Conservation (phyloP, 2,113 vertebrate species). For the Martes martes region DNA sequence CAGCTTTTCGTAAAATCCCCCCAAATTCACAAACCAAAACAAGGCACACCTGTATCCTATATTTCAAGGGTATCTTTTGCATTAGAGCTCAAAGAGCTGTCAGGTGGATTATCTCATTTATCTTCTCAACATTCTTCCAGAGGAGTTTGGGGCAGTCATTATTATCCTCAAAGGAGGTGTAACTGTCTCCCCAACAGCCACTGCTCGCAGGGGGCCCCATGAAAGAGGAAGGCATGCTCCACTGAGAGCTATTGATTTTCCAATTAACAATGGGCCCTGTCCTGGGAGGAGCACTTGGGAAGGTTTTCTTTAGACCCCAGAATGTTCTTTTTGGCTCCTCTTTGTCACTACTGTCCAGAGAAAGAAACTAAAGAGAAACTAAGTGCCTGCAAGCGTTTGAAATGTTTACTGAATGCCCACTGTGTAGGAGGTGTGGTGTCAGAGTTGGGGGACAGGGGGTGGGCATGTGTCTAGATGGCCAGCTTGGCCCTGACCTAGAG, state of each 20-base stretch:
- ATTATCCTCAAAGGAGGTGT: constrained; percentile 66
- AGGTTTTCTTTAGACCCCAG: constrained; percentile 22
- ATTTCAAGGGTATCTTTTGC: constrained; percentile 69
- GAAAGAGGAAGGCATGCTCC: neutral
- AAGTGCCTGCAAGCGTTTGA: neutral
- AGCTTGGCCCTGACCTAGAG: neutral
- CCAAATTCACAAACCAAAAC: constrained; percentile 59
- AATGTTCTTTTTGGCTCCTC: constrained; percentile 17
- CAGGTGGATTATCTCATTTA: constrained; percentile 56
- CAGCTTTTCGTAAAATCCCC: constrained; percentile 61
- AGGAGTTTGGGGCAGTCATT: constrained; percentile 45
- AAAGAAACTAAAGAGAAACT: neutral
- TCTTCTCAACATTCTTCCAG: constrained; percentile 50
- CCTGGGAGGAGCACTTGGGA: neutral
- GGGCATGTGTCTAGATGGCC: neutral
- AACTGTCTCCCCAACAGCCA: constrained; percentile 52
- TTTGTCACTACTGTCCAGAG: neutral
- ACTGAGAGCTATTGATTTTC: constrained; percentile 53
- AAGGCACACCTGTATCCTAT: constrained; percentile 59
- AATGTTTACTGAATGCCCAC: neutral
- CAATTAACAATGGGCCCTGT: constrained; percentile 52
- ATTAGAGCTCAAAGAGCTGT: constrained; percentile 56
- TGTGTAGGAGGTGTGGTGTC: rapidly evolving
- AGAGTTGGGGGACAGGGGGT: neutral
- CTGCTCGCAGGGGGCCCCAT: neutral